Conservation (phyloP, 2,888 invertebrate species). For the Tetheella fluctuosa region DNA sequence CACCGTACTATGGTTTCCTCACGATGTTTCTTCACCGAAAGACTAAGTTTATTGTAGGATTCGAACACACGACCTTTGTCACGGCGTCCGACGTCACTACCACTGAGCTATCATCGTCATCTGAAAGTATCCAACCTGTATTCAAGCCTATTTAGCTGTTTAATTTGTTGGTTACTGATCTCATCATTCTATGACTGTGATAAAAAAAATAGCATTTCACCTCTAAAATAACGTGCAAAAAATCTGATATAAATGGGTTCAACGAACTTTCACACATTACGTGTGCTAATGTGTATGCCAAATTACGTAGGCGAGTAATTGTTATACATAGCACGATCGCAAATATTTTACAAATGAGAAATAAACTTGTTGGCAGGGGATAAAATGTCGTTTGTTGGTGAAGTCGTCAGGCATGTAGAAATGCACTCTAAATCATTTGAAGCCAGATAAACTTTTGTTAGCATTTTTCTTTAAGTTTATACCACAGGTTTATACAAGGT, state of each 20-base stretch:
- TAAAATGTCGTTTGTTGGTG: neutral
- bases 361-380: neutral
- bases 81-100: too few relatives aligned
- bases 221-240: conserved; percentile 18
- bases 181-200: neutral
- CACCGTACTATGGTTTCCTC: too few relatives aligned
- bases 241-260: conserved; percentile 17
- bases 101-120: too few relatives aligned
- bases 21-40: too few relatives aligned
- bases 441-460: neutral
- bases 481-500: too few relatives aligned
- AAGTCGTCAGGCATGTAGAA: neutral
- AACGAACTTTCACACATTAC: conserved; percentile 4
- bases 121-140: too few relatives aligned
- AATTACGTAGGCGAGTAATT: conserved; percentile 11
- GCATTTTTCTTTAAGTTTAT: too few relatives aligned
- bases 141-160: neutral
- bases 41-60: too few relatives aligned
- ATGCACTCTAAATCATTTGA: neutral
- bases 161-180: neutral
- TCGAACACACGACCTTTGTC: too few relatives aligned
- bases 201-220: neutral
- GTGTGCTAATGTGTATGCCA: conserved; percentile 8
- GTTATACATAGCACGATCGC: conserved; percentile 5
- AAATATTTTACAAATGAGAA: conserved; percentile 11